Evolutionary conservation across 2,113 vertebrate species (phyloP), one percentile per base, ranked within the genome.

Genomic region (Oryzias woworae): DNA sequence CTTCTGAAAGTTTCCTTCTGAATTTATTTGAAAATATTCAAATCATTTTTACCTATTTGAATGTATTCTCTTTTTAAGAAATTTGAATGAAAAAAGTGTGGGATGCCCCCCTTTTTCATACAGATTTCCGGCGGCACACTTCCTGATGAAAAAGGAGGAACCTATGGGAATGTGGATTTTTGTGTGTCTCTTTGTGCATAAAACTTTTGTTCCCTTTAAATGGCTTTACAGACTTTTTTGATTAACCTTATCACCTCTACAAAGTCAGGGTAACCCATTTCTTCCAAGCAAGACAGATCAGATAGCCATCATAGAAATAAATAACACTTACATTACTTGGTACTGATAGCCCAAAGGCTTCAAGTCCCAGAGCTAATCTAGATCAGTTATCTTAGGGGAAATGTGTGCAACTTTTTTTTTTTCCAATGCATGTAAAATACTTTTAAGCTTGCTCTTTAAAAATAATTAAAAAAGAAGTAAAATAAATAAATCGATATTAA

Each of bases 131-230:
- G 58, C 24, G 71, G n/a, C 24, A 47, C 80, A 77, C 65, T 61
- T 65, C 69, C 80, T 85, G 76, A 59, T 77, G 82, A 77, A 76
- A 42, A 58, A 53, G 56, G 53, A 41, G 20, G 20, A 75, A 61
- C 23, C 58, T 36, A 50, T 23, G 16, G 62, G 15, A 43, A 26
- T 66, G 24, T 44, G 31, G 13, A 53, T 17, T 14, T n/a, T 7
- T 69, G 49, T n/a, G n/a, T 47, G 8, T 14, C 17, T 53, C 43
- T 41, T 63, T 51, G 52, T 53, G 14, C 55, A 24, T 43, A 64
- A 44, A 28, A 7, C 50, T 44, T 48, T 48, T 68, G 60, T 71
- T 68, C 45, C 42, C 20, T 58, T 48, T 59, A 69, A 83, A 80
- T 53, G 53, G 51, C 56, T 44, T 20, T 17, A 71, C 60, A 69